Percentiles rank a stretch among this genome's conserved stretches.
phyloP scores from a whole-genome alignment of 1,140 invertebrate genomes.

The Apis laboriosa region DNA sequence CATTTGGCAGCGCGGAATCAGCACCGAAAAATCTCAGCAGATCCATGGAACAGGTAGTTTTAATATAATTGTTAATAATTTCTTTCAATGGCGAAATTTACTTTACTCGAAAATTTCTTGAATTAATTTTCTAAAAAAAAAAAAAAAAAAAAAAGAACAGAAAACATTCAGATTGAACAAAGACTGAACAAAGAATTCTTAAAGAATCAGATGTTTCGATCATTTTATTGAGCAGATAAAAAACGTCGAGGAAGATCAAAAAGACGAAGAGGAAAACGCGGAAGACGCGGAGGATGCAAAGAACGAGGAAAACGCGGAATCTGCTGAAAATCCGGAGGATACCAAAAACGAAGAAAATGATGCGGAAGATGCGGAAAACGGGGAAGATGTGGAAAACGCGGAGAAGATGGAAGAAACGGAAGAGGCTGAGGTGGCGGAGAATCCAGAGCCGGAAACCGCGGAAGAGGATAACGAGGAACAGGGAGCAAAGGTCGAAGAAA shows the following conservation, averaged over 20 bases:
- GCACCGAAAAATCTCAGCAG: conserved; percentile 34
- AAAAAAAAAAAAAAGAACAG: not conserved
- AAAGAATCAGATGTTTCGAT: conserved; percentile 25
- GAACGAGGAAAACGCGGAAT: not conserved
- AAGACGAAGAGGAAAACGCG: conserved; percentile 28
- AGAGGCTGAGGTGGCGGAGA: conserved; percentile 61
- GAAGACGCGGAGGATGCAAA: conserved; percentile 41
- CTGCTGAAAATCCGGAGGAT: not conserved
- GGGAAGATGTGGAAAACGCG: conserved; percentile 61
- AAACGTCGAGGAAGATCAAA: conserved; percentile 47
- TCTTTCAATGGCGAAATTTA: too few relatives aligned
- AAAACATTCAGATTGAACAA: not conserved
- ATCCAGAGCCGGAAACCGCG: conserved; percentile 63
- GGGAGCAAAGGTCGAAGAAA: conserved; percentile 55
- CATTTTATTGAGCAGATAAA: conserved; percentile 64
- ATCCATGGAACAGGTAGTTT: conserved; percentile 52
- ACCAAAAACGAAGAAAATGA: not conserved
- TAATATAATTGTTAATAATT: too few relatives aligned
- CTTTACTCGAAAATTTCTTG: too few relatives aligned
- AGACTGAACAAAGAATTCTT: not conserved
- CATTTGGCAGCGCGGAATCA: conserved; percentile 71
- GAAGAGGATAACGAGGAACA: conserved; percentile 69
- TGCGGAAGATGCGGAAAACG: not conserved
- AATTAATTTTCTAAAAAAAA: conserved; percentile 48
- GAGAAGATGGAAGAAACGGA: conserved; percentile 53